Evolutionary conservation across 2,113 vertebrate genomes (phyloP), one percentile per base, ranked within the genome.

Genomic region (Aptenodytes patagonicus): DNA sequence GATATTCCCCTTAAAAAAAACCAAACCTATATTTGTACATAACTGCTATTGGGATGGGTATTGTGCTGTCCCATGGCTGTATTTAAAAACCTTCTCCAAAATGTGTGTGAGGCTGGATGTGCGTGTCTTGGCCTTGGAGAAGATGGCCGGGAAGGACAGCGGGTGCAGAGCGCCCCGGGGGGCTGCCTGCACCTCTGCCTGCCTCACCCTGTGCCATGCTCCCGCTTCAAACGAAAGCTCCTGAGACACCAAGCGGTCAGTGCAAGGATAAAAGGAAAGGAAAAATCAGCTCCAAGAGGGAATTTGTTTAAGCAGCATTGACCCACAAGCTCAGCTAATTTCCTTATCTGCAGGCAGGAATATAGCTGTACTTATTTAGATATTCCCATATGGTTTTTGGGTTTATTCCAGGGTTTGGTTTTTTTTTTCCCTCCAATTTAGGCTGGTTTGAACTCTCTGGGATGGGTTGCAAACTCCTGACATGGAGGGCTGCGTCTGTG

Each of bases 241-340:
- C 77, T 77, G 97, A 95, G 98, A 95, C 98, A 97, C 97, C 98
- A 38, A 95, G 97, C 28, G 98, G 97, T 84, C 93, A 78, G 7
- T 36, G 26, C 24, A 40, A 83, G 93, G 82, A 86, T 79, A 14
- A 79, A 88, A 54, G 42, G 29, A 60, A 32, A 47, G 66, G 57
- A 51, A 31, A 54, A 47, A 51, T 38, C 31, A 1, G 9, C 69
- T 75, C 65, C 84, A 13, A 17, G 58, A 24, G n/a, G 54, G 69
- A 14, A 19, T 40, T 75, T 0, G 7, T 58, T 70, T 34, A 19
- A 64, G 52, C 47, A 19, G 16, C 7, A 0, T 49, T 25, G 26
- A 22, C 19, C 12, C 55, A 34, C 18, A 55, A 47, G 18, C 32
- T 69, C 11, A 42, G 5, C 36, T 31, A 1, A 73, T 52, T 52